These are phyloP conservation scores for Augochlorella aurata DNA, from an alignment of 2,888 invertebrate genomes.

Conservation along the genomic window DNA sequence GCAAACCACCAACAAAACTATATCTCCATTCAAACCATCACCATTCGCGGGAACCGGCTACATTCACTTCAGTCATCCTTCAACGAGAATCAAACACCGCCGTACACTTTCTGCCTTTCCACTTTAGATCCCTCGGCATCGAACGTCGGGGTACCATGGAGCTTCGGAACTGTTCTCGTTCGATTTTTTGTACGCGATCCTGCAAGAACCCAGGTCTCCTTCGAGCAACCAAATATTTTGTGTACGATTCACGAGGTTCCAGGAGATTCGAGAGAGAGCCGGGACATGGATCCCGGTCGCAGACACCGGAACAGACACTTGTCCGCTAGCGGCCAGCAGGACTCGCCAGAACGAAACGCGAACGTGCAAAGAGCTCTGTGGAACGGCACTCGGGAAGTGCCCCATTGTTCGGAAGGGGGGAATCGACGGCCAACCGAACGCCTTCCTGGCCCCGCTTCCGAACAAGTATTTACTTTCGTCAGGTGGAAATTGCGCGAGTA, in stretches of 20 bases:
- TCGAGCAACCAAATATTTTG: too few species aligned
- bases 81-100: neutral
- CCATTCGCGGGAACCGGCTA: neutral
- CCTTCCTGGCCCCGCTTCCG: constrained; percentile 57
- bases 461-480: constrained; percentile 69
- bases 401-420: constrained; percentile 63
- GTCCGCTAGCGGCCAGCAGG: constrained; percentile 43
- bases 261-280: neutral
- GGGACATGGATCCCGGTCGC: neutral
- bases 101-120: neutral
- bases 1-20: neutral
- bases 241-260: too few species aligned
- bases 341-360: constrained; percentile 60
- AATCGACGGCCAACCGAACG: constrained; percentile 60
- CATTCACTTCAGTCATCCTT: constrained; percentile 13
- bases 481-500: constrained; percentile 46
- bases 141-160: neutral
- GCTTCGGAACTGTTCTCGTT: neutral
- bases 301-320: constrained; percentile 17
- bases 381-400: constrained; percentile 65
- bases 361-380: constrained; percentile 52
- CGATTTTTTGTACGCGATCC: neutral
- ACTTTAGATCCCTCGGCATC: neutral
- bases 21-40: constrained; percentile 7
- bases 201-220: too few species aligned